These are phyloP conservation scores for Colius striatus DNA, from an alignment of 2,113 vertebrate genomes.

Conservation along the genomic window DNA sequence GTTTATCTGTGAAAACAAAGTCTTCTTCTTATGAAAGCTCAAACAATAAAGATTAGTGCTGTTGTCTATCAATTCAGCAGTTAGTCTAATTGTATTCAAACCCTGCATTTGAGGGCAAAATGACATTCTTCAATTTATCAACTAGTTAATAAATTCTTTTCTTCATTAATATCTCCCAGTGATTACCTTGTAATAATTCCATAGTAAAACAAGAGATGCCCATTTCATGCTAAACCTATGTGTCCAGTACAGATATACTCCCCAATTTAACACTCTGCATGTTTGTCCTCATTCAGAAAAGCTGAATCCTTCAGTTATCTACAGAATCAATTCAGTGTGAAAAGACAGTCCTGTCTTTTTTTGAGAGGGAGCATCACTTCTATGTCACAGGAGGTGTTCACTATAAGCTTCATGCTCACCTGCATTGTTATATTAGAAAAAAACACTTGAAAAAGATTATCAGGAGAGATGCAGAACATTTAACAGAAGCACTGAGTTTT, in stretches of 20 bases:
- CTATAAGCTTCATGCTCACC: neutral
- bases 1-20: neutral
- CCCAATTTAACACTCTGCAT: fast-evolving
- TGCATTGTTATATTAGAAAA: neutral
- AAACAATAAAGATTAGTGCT: neutral
- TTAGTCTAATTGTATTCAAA: neutral
- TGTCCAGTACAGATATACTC: neutral
- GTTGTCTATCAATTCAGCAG: neutral
- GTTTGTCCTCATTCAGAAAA: neutral
- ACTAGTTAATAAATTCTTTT: neutral
- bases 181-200: neutral
- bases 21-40: neutral
- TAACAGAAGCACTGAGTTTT: neutral
- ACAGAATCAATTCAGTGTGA: neutral
- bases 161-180: neutral
- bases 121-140: neutral
- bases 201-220: neutral
- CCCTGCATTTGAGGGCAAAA: neutral
- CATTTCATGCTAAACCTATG: neutral
- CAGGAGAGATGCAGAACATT: neutral
- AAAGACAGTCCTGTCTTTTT: no score
- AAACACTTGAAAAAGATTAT: neutral
- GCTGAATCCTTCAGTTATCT: neutral
- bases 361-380: neutral
- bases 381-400: neutral